Evolutionary conservation across 2,113 vertebrate species (phyloP), one percentile per base, ranked within the genome.

Genomic region (Microcebus jonahi): DNA sequence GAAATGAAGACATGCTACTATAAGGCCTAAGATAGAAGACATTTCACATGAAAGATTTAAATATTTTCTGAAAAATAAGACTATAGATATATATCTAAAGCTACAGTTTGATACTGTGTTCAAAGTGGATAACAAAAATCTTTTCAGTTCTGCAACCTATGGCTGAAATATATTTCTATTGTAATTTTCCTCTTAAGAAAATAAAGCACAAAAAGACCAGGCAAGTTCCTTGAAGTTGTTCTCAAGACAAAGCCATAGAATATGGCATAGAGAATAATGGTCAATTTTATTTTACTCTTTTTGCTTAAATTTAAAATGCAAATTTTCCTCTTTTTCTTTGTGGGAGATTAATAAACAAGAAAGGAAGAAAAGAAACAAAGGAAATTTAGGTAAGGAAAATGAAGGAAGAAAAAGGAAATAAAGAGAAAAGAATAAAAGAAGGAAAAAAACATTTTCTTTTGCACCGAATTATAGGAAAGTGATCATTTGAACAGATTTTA

Each of bases 11-110:
- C 23, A 59, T 2, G 20, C 7, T 23, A 67, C 17, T 77, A n/a
- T 8, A 79, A 80, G 57, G 39, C 45, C n/a, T 86, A 71, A 96
- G 61, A 50, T 42, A 83, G 45, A 91, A 93, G n/a, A 36, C 21
- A 93, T 83, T 82, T 91, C 50, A 63, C 67, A 63, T 57, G 17
- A 57, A 87, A 79, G n/a, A 73, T 89, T 96, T 93, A 31, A 96
- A 59, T 13, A 48, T 18, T 63, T 88, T 63, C 82, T 12, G 55
- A 86, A 89, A 90, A 77, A 48, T 79, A 42, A 88, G 88, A 91
- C 21, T 20, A 63, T 25, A 55, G 13, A 50, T 80, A 57, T 23
- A 68, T 21, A 83, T 82, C 42, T 86, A 86, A 84, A 96, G 53
- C 39, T 76, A 50, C 55, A 17, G 2, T 85, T 79, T 89, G 12